Conservation (phyloP, 2,113 vertebrate genomes). For the Brachypodius melanocephalos region DNA sequence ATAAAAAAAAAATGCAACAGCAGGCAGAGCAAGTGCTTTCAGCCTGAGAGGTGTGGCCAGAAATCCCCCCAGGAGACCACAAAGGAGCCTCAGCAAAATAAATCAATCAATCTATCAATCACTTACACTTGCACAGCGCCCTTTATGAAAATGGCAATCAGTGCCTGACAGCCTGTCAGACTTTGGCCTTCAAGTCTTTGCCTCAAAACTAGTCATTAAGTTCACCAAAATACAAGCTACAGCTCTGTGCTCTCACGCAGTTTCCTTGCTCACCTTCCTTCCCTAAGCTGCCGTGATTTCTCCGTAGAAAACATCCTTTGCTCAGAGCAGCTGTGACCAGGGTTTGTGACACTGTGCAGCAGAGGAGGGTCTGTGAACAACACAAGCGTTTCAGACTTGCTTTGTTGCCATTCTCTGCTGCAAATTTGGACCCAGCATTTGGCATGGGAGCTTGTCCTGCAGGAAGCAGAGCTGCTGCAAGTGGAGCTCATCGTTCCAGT, state of each 20-base stretch:
- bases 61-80: conserved; percentile 77
- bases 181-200: conserved; percentile 67
- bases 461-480: background rate
- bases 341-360: background rate
- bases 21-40: conserved; percentile 78
- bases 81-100: conserved; percentile 79
- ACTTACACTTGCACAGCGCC: conserved; percentile 68
- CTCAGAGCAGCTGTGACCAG: background rate
- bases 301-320: background rate
- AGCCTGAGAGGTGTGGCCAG: conserved; percentile 77
- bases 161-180: conserved; percentile 75
- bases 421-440: background rate
- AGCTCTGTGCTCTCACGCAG: background rate
- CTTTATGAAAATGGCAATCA: conserved; percentile 76
- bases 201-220: conserved; percentile 68
- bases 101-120: conserved; percentile 79
- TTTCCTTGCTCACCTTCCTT: conserved; percentile 51
- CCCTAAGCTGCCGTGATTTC: background rate
- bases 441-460: background rate
- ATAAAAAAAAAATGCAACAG: conserved; percentile 78
- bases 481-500: background rate
- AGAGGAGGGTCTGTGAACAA: background rate
- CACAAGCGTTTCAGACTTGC: background rate
- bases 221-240: conserved; percentile 61
- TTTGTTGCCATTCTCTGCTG: conserved; percentile 13